Evolutionary conservation across 2,113 vertebrate genomes (phyloP).

Genomic region (Pluvialis apricaria): DNA sequence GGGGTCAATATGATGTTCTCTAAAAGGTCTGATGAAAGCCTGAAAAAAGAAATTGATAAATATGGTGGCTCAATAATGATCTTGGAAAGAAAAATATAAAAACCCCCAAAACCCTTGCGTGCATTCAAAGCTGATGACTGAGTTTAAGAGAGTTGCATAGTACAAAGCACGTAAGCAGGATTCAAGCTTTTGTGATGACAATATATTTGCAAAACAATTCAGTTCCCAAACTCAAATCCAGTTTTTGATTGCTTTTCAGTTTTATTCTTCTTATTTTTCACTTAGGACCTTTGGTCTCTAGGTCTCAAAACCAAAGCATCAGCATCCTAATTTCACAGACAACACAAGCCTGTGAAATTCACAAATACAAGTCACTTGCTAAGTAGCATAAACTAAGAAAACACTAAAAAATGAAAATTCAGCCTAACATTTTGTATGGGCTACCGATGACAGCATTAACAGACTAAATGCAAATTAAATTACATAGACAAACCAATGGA

Average conservation of each 20-base stretch:
- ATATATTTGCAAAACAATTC: background rate
- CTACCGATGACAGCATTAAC: background rate
- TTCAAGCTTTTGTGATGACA: background rate
- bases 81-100: background rate
- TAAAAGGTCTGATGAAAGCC: conserved; percentile 97
- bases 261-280: background rate
- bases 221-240: background rate
- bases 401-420: background rate
- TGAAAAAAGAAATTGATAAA: conserved; percentile 39
- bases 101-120: accelerated
- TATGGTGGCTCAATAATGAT: background rate
- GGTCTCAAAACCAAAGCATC: background rate
- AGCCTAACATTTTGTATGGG: background rate
- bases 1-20: conserved; percentile 98
- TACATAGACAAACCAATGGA: background rate
- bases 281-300: background rate
- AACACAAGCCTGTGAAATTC: background rate
- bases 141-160: background rate
- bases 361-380: background rate
- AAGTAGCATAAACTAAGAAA: background rate
- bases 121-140: background rate
- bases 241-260: background rate
- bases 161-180: background rate
- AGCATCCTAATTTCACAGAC: background rate
- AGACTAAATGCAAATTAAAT: background rate